A percentile compares a stretch with the other conserved stretches of the same genome.
Evolutionary conservation across 2,113 vertebrate species (phyloP).

Genomic region (Saguinus imperator): DNA sequence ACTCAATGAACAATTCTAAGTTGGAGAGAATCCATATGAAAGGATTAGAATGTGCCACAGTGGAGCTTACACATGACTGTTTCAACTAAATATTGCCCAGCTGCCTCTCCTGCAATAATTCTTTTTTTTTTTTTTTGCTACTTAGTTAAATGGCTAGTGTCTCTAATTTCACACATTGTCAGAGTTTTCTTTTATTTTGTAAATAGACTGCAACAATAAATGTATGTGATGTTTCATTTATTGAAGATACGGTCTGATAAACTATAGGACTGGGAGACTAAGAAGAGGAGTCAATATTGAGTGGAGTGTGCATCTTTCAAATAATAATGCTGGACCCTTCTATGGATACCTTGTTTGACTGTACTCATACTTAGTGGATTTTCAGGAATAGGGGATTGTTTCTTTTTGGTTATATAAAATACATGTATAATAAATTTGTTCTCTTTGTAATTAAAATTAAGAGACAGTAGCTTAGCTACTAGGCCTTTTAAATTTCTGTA

Average conservation of each 20-base stretch:
- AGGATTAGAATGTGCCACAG: slow-evolving; percentile 63
- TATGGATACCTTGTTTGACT: background rate
- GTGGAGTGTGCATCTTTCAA: background rate
- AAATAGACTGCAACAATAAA: background rate
- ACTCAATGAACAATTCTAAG: slow-evolving; percentile 75
- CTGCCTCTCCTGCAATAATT: slow-evolving; percentile 18
- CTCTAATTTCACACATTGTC: background rate
- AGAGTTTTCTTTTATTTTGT: background rate
- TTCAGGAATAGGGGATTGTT: background rate
- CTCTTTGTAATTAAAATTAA: slow-evolving; percentile 56
- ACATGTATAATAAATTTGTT: slow-evolving; percentile 34
- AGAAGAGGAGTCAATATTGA: background rate
- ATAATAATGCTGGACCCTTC: background rate
- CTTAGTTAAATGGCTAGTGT: slow-evolving; percentile 54
- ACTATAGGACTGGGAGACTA: background rate
- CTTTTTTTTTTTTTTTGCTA: background rate
- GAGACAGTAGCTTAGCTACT: background rate
- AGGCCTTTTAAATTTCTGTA: slow-evolving; percentile 19
- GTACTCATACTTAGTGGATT: background rate
- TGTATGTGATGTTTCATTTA: background rate
- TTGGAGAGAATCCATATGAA: slow-evolving; percentile 83
- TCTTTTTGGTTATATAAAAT: slow-evolving; percentile 13
- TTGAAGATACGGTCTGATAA: background rate
- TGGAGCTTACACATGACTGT: slow-evolving; percentile 68
- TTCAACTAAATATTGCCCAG: slow-evolving; percentile 67